Percentiles rank a stretch among this genome's conserved stretches.
phyloP scores from a whole-genome alignment of 2,113 vertebrate species.

The Spilogale gracilis region DNA sequence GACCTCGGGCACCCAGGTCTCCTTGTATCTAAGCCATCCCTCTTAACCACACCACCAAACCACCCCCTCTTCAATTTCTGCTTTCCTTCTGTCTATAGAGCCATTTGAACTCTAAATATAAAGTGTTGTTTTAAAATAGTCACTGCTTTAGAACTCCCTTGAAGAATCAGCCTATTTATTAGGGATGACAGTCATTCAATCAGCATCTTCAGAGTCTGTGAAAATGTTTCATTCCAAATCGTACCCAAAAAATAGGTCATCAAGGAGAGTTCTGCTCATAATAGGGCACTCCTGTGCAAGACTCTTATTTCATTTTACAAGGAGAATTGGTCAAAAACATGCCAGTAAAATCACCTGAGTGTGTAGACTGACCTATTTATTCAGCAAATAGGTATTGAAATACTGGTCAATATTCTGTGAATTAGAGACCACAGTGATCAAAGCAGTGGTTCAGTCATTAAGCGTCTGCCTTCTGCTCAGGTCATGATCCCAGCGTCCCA shows the following conservation, averaged over 20 bases:
- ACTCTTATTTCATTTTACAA: neutral
- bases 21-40: neutral
- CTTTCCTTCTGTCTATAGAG: neutral
- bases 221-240: neutral
- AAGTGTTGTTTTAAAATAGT: neutral
- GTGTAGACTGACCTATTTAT: neutral
- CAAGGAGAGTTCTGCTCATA: constrained; percentile 13
- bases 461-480: too few species aligned
- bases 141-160: neutral
- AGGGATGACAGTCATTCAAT: neutral
- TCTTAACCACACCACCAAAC: neutral
- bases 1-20: neutral
- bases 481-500: too few species aligned
- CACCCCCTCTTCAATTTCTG: neutral
- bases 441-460: too few species aligned
- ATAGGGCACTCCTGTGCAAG: neutral
- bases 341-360: neutral
- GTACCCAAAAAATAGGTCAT: neutral
- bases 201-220: neutral
- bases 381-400: neutral
- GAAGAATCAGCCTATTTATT: neutral
- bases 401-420: neutral
- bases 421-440: neutral
- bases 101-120: neutral
- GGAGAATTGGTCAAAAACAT: neutral